phyloP scores from a whole-genome alignment of 2,888 invertebrate genomes.

The Phyllotreta striolata region DNA sequence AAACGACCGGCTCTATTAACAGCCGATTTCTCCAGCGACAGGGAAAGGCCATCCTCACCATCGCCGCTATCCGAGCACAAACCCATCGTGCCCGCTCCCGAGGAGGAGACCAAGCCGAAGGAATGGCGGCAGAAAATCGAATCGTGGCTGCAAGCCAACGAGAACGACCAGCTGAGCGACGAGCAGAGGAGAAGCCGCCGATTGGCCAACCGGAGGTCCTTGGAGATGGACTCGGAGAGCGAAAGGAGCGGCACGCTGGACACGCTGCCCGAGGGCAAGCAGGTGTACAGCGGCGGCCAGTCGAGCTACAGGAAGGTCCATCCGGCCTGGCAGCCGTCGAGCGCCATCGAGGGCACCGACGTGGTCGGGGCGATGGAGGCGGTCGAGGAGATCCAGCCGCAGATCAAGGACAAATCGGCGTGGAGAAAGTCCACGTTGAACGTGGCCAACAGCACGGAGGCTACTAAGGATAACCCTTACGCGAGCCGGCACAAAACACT shows the following conservation, averaged over 20 bases:
- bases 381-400: constrained; percentile 80
- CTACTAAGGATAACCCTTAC: constrained; percentile 70
- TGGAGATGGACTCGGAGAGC: constrained; percentile 89
- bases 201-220: constrained; percentile 77
- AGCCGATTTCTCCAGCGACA: constrained; percentile 75
- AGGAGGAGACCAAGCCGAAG: constrained; percentile 66
- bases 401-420: constrained; percentile 77
- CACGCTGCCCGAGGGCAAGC: constrained; percentile 77
- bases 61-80: constrained; percentile 69
- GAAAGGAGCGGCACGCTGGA: constrained; percentile 78
- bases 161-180: constrained; percentile 78
- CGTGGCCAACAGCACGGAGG: constrained; percentile 70
- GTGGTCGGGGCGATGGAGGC: constrained; percentile 86
- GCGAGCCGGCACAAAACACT: constrained; percentile 64
- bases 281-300: constrained; percentile 62
- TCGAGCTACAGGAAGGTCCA: constrained; percentile 70
- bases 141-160: constrained; percentile 89
- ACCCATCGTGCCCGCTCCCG: constrained; percentile 65
- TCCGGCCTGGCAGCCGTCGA: constrained; percentile 83
- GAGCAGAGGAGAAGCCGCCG: constrained; percentile 73
- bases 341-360: constrained; percentile 80
- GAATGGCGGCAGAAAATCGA: constrained; percentile 92
- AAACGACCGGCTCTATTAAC: constrained; percentile 81
- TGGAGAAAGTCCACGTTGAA: constrained; percentile 78
- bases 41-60: constrained; percentile 77